These are phyloP conservation scores for Callorhinus ursinus DNA, from an alignment of 2,113 vertebrate genomes.

Conservation along the genomic window DNA sequence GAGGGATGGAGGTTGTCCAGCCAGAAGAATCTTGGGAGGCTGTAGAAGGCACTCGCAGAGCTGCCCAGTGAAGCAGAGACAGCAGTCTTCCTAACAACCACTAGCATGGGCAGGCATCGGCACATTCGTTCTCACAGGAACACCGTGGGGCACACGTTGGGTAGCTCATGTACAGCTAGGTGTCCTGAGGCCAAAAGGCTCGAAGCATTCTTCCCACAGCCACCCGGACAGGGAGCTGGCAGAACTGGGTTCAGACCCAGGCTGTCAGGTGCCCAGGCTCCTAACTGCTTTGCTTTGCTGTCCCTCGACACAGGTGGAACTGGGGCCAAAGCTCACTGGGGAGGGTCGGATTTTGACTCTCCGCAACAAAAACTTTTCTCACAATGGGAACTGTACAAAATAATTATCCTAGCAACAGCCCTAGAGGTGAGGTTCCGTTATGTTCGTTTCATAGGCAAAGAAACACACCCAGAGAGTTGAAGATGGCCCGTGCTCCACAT, in stretches of 20 bases:
- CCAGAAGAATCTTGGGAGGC: neutral
- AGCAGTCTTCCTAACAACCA: neutral
- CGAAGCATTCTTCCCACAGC: fast-evolving
- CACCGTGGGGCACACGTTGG: neutral
- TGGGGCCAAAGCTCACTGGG: neutral
- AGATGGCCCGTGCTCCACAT: too few relatives aligned
- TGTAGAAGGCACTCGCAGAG: neutral
- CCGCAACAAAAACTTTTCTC: neutral
- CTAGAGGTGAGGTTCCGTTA: neutral
- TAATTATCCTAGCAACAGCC: neutral
- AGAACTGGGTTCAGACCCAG: fast-evolving
- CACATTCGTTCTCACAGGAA: fast-evolving
- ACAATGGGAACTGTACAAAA: neutral
- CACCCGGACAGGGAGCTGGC: fast-evolving
- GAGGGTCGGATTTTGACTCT: neutral
- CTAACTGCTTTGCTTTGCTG: neutral
- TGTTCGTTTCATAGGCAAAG: neutral
- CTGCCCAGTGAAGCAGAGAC: neutral
- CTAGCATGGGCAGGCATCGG: neutral
- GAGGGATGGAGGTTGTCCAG: neutral
- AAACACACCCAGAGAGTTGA: neutral
- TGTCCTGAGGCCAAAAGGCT: neutral
- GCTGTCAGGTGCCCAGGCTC: fast-evolving
- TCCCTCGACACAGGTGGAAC: neutral
- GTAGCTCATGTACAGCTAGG: neutral